phyloP scores from a whole-genome alignment of 2,113 vertebrate genomes.

The Chionis minor region DNA sequence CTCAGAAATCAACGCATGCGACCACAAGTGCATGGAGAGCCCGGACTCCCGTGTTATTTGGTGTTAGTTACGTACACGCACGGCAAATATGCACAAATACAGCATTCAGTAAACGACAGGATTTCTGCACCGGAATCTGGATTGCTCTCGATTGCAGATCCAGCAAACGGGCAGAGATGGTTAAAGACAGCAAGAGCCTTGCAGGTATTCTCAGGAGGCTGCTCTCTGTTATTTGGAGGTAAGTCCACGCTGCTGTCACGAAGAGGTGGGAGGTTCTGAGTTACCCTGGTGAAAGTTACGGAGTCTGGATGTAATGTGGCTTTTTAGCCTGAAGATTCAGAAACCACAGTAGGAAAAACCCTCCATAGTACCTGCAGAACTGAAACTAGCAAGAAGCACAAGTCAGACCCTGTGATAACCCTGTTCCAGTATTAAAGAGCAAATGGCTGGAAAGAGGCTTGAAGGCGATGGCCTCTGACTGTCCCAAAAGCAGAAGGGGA shows the following conservation, averaged over 20 bases:
- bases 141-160: background rate
- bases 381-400: background rate
- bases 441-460: background rate
- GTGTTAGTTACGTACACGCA: accelerated
- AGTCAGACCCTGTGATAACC: background rate
- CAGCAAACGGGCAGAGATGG: accelerated
- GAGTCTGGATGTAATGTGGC: background rate
- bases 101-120: accelerated
- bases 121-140: background rate
- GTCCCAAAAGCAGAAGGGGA: too few relatives aligned
- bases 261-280: background rate
- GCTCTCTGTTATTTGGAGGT: background rate
- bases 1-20: background rate
- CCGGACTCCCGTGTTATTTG: accelerated
- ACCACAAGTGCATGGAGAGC: accelerated
- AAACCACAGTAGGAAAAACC: background rate
- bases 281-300: background rate
- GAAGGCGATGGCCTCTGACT: background rate
- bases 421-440: background rate
- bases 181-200: background rate
- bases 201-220: background rate
- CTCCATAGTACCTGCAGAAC: background rate
- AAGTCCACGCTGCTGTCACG: background rate
- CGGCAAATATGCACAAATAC: background rate
- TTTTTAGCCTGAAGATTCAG: background rate